Percentiles rank a stretch among this genome's conserved stretches.
These are phyloP conservation scores for Crocallis elinguaria DNA, from an alignment of 2,888 invertebrate species.

Conservation along the genomic window DNA sequence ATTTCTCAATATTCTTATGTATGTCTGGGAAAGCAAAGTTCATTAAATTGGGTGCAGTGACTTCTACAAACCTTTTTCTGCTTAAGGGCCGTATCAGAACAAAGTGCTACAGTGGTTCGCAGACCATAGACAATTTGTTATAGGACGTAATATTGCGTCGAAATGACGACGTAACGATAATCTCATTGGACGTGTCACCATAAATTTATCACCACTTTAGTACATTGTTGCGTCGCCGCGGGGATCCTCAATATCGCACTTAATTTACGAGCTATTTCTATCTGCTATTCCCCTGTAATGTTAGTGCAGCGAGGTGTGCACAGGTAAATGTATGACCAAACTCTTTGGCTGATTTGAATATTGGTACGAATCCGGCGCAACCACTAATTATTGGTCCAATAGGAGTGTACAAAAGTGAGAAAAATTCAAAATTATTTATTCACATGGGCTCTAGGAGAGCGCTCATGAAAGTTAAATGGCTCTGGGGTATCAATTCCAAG, in stretches of 20 bases:
- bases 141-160: conserved; percentile 20
- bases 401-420: no score
- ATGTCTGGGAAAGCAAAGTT: conserved; percentile 11
- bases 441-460: no score
- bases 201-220: conserved; percentile 48
- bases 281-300: conserved; percentile 31
- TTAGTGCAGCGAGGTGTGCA: conserved; percentile 54
- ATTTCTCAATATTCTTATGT: conserved; percentile 2
- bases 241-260: conserved; percentile 17
- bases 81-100: conserved; percentile 59
- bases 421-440: no score
- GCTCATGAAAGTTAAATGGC: no score
- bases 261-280: conserved; percentile 20
- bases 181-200: conserved; percentile 17
- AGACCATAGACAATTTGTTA: conserved; percentile 23
- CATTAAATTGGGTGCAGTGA: conserved; percentile 30
- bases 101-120: conserved; percentile 57
- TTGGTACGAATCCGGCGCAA: no score
- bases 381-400: no score
- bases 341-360: no score
- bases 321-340: no score
- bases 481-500: no score
- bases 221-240: conserved; percentile 45
- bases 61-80: conserved; percentile 40
- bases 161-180: conserved; percentile 20